phyloP scores from a whole-genome alignment of 2,113 vertebrate genomes.

The Hypomesus transpacificus region DNA sequence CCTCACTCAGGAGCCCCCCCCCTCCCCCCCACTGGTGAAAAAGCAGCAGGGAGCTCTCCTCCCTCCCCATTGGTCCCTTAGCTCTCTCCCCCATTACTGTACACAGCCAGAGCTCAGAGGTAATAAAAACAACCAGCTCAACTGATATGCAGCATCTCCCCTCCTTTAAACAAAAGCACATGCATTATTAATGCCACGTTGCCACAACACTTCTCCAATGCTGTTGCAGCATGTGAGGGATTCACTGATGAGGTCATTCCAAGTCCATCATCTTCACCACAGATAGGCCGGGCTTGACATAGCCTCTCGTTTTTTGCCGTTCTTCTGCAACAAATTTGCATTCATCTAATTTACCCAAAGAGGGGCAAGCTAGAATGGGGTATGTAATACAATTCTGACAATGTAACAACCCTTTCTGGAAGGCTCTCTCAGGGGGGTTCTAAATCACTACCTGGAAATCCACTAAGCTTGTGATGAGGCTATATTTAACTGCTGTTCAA shows the following conservation, averaged over 20 bases:
- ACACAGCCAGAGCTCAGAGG: background rate
- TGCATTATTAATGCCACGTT: conserved; percentile 58
- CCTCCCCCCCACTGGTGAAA: background rate
- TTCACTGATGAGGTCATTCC: no score
- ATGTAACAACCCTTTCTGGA: no score
- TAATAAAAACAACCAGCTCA: conserved; percentile 19
- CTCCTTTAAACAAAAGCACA: conserved; percentile 35
- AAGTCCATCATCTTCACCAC: no score
- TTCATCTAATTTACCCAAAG: no score
- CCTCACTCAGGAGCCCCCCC: background rate
- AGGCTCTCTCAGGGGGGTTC: background rate
- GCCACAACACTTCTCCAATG: conserved; percentile 29
- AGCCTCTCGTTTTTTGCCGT: no score
- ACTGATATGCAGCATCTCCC: conserved; percentile 44
- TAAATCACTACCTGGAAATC: background rate
- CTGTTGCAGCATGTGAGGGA: no score
- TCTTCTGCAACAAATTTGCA: no score
- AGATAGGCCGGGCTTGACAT: no score
- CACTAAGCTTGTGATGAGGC: background rate
- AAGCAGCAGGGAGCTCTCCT: no score
- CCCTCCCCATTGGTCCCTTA: conserved; percentile 11
- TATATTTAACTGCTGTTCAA: conserved; percentile 12
- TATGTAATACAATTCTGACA: no score
- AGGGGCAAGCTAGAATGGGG: no score
- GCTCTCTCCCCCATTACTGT: no score